Conservation (phyloP, 2,888 invertebrate species). For the Strigamia transsilvanica region DNA sequence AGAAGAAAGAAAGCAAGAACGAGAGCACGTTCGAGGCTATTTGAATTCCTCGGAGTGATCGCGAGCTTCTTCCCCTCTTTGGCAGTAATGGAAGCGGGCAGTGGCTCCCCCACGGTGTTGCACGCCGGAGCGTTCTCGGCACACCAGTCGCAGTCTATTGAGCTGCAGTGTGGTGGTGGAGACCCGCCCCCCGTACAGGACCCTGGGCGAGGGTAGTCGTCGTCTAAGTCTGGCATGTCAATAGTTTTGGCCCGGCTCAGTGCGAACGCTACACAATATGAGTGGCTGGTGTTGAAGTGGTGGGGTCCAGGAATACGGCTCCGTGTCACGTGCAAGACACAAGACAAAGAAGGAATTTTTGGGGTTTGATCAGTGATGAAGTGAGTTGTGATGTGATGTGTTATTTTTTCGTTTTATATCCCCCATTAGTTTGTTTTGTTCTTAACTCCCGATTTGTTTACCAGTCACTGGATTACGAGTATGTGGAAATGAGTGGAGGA, state of each 20-base stretch:
- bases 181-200: constrained; percentile 45
- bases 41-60: constrained; percentile 6
- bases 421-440: neutral
- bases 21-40: constrained; percentile 46
- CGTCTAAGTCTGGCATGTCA: constrained; percentile 50
- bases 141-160: constrained; percentile 53
- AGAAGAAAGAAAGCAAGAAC: neutral
- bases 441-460: neutral
- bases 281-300: constrained; percentile 51
- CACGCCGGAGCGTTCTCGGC: constrained; percentile 51
- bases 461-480: too few species aligned
- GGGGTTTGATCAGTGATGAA: constrained; percentile 40
- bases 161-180: constrained; percentile 11
- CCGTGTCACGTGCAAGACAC: constrained; percentile 51
- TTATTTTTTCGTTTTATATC: neutral
- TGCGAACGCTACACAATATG: constrained; percentile 32
- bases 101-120: constrained; percentile 53
- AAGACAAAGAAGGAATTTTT: constrained; percentile 49
- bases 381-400: constrained; percentile 2
- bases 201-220: constrained; percentile 51
- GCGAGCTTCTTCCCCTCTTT: constrained; percentile 46
- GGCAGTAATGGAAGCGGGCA: constrained; percentile 51
- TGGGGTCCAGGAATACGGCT: constrained; percentile 36
- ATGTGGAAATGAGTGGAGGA: too few species aligned
- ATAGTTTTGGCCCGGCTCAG: constrained; percentile 53